Evolutionary conservation across 2,888 invertebrate genomes (phyloP).

Genomic region (Lysandra bellargus): DNA sequence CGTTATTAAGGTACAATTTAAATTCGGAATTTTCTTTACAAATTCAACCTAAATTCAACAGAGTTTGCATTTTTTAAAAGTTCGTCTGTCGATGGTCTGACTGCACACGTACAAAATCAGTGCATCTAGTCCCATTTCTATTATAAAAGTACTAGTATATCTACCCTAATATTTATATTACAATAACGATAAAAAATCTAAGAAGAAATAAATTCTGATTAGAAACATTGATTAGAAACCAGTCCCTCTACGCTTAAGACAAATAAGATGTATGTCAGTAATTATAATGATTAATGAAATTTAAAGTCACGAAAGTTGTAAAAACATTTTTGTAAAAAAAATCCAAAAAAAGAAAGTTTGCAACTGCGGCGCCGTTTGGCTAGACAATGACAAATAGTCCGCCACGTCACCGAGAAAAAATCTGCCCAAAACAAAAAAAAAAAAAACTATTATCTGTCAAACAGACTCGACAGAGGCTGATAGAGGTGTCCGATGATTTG

Average conservation of each 20-base stretch:
- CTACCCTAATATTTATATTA: no score
- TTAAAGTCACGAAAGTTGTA: neutral
- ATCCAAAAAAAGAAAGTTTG: slow-evolving; percentile 7
- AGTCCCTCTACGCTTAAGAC: neutral
- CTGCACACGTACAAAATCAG: neutral
- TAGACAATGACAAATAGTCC: slow-evolving; percentile 47
- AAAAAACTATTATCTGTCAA: slow-evolving; percentile 39
- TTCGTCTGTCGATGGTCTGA: neutral
- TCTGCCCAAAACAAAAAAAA: slow-evolving; percentile 42
- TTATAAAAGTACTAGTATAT: no score
- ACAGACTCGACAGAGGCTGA: slow-evolving; percentile 49
- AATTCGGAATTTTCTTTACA: slow-evolving; percentile 7
- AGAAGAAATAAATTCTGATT: neutral
- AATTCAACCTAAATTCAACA: neutral
- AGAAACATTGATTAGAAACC: neutral
- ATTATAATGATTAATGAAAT: neutral
- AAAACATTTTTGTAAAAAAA: slow-evolving; percentile 16
- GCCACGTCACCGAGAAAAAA: slow-evolving; percentile 46
- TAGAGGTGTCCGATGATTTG: slow-evolving; percentile 70
- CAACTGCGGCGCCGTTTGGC: slow-evolving; percentile 20
- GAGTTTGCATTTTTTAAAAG: slow-evolving; percentile 12
- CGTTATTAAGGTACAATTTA: neutral
- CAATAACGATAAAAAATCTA: neutral
- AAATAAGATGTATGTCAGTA: neutral
- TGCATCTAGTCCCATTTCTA: neutral